A percentile compares a stretch with the other conserved stretches of the same genome.
phyloP scores from a whole-genome alignment of 2,888 invertebrate genomes.

The Meiosimyza platycephala region DNA sequence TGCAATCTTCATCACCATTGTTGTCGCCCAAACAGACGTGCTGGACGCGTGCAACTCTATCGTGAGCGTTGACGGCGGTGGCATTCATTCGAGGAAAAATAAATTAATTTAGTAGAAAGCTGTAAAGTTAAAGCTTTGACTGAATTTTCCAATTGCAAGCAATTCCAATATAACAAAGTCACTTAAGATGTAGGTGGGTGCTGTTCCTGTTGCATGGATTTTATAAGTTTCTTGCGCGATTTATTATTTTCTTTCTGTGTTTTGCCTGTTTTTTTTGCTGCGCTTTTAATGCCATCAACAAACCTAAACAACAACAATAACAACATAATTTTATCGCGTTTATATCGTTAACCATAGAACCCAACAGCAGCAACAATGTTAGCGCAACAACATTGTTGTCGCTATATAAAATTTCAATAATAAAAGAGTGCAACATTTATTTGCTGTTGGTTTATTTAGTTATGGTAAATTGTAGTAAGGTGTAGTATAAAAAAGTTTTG shows the following conservation, averaged over 20 bases:
- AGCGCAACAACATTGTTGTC: slow-evolving; percentile 33
- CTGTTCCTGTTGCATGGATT: slow-evolving; percentile 23
- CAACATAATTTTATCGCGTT: slow-evolving; percentile 41
- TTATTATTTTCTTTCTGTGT: too few relatives aligned
- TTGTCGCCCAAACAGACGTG: slow-evolving; percentile 33
- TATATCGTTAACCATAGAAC: slow-evolving; percentile 43
- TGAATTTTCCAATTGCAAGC: slow-evolving; percentile 51
- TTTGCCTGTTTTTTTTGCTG: background rate
- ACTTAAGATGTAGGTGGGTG: background rate
- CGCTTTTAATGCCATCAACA: slow-evolving; percentile 36
- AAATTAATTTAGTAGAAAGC: slow-evolving; percentile 66
- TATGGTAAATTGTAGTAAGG: too few relatives aligned
- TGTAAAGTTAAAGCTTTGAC: slow-evolving; percentile 61
- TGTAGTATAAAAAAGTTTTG: too few relatives aligned
- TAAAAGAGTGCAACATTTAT: background rate
- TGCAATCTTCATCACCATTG: slow-evolving; percentile 41
- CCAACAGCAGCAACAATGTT: slow-evolving; percentile 21
- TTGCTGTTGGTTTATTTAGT: too few relatives aligned
- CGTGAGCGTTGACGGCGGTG: slow-evolving; percentile 15
- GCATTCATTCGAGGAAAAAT: slow-evolving; percentile 55
- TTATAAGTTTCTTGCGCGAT: slow-evolving; percentile 8
- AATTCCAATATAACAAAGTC: slow-evolving; percentile 24
- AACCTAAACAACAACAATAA: slow-evolving; percentile 31
- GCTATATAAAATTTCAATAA: slow-evolving; percentile 35
- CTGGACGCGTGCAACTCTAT: slow-evolving; percentile 13